Base-by-base conservation (phyloP, 64 coral and sea anemone species). In the Trachythela sp. region DNA sequence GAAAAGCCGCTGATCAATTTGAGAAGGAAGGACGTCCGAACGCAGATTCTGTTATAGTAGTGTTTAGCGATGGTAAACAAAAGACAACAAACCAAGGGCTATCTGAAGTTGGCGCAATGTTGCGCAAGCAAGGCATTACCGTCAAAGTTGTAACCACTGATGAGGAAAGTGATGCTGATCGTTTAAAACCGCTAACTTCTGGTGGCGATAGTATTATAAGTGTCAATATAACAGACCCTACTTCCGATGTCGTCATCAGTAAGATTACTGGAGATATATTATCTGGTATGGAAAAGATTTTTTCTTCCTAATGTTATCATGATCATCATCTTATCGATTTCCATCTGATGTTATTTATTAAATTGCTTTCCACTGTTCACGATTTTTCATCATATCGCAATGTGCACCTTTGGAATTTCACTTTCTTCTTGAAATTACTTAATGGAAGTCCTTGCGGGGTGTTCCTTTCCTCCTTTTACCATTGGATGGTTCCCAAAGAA, bases 51-150 rank as follows among this genome's bases (percentile, higher is more conserved):
- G 75, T 80, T 35, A n/a, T 80, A 35, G 75, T 80, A 18, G 0
- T 80, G 37, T 80, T 80, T 80, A 39, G 75, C 18, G 75, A 80
- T 22, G 75, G 31, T 80, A 80, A 80, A 37, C 75, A 39, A 39
- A 64, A 64, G 56, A 26, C 56, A 20, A 37, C 75, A 2, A 35
- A 3, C 2, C 75, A 34, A 80, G 75, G 35, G 34, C 35, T 35
- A 30, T 39, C 31, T 0, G 30, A 39, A 15, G 34, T 80, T 80
- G 75, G 37, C 6, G 33, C 37, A 35, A 80, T 80, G 31, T 39
- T 80, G 34, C 33, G 33, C 20, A 80, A 80, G 33, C 31, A 35
- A 17, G 37, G 37, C 13, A 35, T 80, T 37, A 39, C 9, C 8
- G 13, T 80, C 33, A 80, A 80, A 39, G 20, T 80, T 80, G 75